phyloP scores from a whole-genome alignment of 2,113 vertebrate species.

The Noctilio leporinus region DNA sequence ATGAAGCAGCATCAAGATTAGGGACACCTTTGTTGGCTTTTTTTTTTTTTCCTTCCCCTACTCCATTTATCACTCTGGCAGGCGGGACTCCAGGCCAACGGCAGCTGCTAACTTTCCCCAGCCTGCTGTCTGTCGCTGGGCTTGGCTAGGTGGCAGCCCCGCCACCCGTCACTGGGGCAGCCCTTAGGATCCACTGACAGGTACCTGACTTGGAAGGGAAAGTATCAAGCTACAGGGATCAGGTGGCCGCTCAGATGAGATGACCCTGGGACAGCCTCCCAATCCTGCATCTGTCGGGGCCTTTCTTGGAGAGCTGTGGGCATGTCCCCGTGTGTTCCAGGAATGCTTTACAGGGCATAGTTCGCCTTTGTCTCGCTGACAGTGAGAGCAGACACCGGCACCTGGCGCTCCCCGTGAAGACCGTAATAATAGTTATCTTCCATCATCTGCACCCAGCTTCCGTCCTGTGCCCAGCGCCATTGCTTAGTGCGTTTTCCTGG shows the following conservation, averaged over 20 bases:
- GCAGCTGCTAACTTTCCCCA: slow-evolving; percentile 69
- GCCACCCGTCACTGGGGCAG: background rate
- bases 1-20: slow-evolving; percentile 55
- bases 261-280: background rate
- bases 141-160: background rate
- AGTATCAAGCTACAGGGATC: slow-evolving; percentile 21
- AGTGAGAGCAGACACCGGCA: background rate
- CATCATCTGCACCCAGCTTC: background rate
- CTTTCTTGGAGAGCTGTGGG: background rate
- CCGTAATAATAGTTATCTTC: background rate
- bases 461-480: background rate
- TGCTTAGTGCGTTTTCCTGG: background rate
- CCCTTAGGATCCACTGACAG: background rate
- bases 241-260: background rate
- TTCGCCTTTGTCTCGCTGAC: background rate
- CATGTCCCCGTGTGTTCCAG: background rate
- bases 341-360: background rate
- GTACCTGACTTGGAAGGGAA: background rate
- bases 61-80: slow-evolving; percentile 68
- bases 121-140: slow-evolving; percentile 57
- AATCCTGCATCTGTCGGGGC: background rate
- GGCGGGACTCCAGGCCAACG: slow-evolving; percentile 20
- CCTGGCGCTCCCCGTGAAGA: background rate
- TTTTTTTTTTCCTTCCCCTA: background rate
- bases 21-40: slow-evolving; percentile 55